Base-by-base conservation (phyloP, 2,113 vertebrate genomes). In the Tupaia tana region DNA sequence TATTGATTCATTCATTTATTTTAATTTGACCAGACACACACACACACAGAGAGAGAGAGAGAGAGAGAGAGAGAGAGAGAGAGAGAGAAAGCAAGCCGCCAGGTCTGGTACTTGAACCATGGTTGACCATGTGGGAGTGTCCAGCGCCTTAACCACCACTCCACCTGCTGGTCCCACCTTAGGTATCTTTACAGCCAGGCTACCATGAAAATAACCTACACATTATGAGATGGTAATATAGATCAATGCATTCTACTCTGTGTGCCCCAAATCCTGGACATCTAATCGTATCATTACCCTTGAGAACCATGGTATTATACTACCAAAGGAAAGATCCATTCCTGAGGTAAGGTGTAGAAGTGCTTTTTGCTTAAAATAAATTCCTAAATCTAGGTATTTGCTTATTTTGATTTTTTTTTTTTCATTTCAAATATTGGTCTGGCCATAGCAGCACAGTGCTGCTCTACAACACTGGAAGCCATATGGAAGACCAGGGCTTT, bases 361-460 rank as follows among this genome's bases (percentile, higher is more conserved):
- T 67, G 3, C 8, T 86, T 78, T 87, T 86, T 92, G 24, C 82
- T 67, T 92, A 63, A 91, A 93, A 71, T 54, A 71, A 73, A 63
- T 92, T 27, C 79, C 66, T 74, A 64, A 82, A 10, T 82, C 25
- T 79, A 54, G 75, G 27, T 34, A 56, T 73, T 83, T 95, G n/a
- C 56, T 59, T 73, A 70, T 43, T 87, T 89, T 81, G 84, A 80
- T 64, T 73, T 43, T 16, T 3, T 74, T 80, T 61, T 74, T 77
- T 74, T n/a, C n/a, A n/a, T n/a, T n/a, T n/a, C n/a, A n/a, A n/a
- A n/a, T n/a, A n/a, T n/a, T n/a, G n/a, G n/a, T n/a, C n/a, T n/a
- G n/a, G n/a, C n/a, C n/a, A n/a, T n/a, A n/a, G n/a, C n/a, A n/a
- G n/a, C n/a, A n/a, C n/a, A n/a, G n/a, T n/a, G n/a, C n/a, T n/a